Percentiles rank a stretch among this genome's conserved stretches.
These are phyloP conservation scores for Tyrophagus putrescentiae DNA, from an alignment of 1,140 invertebrate species.

Conservation along the genomic window DNA sequence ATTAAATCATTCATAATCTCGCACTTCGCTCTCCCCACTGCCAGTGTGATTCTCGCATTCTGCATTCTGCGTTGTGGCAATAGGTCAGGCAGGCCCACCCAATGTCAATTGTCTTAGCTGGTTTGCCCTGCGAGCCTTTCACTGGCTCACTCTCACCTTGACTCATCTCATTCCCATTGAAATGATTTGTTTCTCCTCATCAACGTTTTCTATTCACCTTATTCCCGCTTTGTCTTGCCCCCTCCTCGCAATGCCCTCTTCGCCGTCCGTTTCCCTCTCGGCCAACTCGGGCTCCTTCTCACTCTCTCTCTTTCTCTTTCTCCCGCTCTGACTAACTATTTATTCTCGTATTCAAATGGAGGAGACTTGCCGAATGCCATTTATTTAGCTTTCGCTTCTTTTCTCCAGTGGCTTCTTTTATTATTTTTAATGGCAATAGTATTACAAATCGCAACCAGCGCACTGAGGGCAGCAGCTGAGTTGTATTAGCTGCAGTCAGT, in stretches of 20 bases:
- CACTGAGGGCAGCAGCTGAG: not conserved
- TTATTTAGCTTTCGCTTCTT: not conserved
- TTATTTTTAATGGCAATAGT: slow-evolving; percentile 2
- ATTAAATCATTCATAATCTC: no score
- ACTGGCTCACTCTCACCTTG: not conserved
- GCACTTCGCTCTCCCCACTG: no score
- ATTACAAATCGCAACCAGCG: slow-evolving; percentile 9
- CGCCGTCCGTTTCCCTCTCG: not conserved
- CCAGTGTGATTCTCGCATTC: no score
- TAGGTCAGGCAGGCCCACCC: not conserved
- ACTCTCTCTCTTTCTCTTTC: slow-evolving; percentile 15
- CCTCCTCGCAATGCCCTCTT: not conserved
- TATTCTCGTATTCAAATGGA: not conserved
- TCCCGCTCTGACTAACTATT: not conserved
- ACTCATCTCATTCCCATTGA: slow-evolving; percentile 8
- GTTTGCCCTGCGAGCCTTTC: no score
- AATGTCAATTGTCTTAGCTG: not conserved
- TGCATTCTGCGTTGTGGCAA: no score
- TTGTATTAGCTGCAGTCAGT: no score
- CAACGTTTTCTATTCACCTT: not conserved
- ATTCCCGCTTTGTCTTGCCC: slow-evolving; percentile 3
- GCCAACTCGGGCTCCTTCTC: not conserved
- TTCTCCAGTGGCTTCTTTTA: not conserved
- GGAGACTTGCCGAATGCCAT: not conserved
- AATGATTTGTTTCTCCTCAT: slow-evolving; percentile 8